A percentile compares a stretch with the other conserved stretches of the same genome.
phyloP scores from a whole-genome alignment of 1,140 invertebrate species.

The Drosophila ogumai region DNA sequence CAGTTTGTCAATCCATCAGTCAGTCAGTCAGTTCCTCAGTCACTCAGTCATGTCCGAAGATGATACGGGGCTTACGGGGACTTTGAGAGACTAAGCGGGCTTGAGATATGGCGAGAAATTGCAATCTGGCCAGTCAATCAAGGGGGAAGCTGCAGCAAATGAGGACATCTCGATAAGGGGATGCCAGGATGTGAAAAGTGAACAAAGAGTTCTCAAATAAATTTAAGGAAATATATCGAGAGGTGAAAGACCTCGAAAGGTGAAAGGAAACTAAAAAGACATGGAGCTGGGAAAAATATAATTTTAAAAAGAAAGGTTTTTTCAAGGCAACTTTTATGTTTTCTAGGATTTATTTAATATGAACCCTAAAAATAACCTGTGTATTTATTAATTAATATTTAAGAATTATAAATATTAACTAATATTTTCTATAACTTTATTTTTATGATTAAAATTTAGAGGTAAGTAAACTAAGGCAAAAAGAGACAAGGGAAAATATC shows the following conservation, averaged over 20 bases:
- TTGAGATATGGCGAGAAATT: slow-evolving; percentile 15
- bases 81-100: slow-evolving; percentile 11
- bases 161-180: slow-evolving; percentile 17
- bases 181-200: neutral
- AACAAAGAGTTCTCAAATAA: too few species aligned
- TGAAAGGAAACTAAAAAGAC: neutral
- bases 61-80: slow-evolving; percentile 4
- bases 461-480: too few species aligned
- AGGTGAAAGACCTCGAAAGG: neutral
- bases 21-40: slow-evolving; percentile 6
- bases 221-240: neutral
- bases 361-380: too few species aligned
- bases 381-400: too few species aligned
- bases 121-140: slow-evolving; percentile 37
- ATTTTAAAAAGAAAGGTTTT: neutral
- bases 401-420: too few species aligned
- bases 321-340: too few species aligned
- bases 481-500: too few species aligned
- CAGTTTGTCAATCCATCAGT: slow-evolving; percentile 43
- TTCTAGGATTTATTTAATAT: too few species aligned
- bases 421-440: too few species aligned
- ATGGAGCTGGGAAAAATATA: neutral
- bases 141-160: neutral
- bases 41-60: slow-evolving; percentile 10
- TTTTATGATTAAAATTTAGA: too few species aligned